These are phyloP conservation scores for Catocala nupta DNA, from an alignment of 2,888 invertebrate species.

Conservation along the genomic window DNA sequence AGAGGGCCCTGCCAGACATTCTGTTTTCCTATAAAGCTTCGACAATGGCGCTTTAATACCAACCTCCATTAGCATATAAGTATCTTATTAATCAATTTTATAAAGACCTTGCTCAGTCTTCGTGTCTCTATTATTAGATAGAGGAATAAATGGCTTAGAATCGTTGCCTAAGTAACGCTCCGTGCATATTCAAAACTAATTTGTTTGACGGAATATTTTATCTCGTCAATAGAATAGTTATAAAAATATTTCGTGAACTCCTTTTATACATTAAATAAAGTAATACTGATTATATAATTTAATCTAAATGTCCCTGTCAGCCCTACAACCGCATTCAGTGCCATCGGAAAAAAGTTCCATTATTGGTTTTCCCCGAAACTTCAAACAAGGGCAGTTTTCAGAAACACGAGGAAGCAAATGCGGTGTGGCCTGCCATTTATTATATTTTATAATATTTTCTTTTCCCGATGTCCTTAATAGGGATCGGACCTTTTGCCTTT, in stretches of 20 bases:
- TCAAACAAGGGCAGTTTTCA: conserved; percentile 41
- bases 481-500: conserved; percentile 78
- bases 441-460: conserved; percentile 71
- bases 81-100: conserved; percentile 19
- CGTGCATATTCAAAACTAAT: neutral
- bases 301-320: conserved; percentile 25
- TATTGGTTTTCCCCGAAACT: conserved; percentile 44
- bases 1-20: conserved; percentile 43
- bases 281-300: conserved; percentile 29
- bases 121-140: conserved; percentile 19
- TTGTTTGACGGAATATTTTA: conserved; percentile 18
- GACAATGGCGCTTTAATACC: conserved; percentile 28
- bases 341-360: conserved; percentile 35
- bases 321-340: conserved; percentile 21
- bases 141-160: conserved; percentile 19
- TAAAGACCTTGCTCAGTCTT: conserved; percentile 11
- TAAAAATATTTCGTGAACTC: conserved; percentile 19
- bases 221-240: conserved; percentile 1
- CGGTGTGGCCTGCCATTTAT: conserved; percentile 55
- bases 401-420: conserved; percentile 47
- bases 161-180: conserved; percentile 3
- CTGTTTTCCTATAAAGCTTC: conserved; percentile 41
- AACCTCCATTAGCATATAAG: conserved; percentile 22
- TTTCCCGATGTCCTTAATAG: conserved; percentile 71
- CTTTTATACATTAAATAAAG: conserved; percentile 25